These are phyloP conservation scores for Bothrops jararaca DNA, from an alignment of 2,113 vertebrate genomes.

Conservation along the genomic window DNA sequence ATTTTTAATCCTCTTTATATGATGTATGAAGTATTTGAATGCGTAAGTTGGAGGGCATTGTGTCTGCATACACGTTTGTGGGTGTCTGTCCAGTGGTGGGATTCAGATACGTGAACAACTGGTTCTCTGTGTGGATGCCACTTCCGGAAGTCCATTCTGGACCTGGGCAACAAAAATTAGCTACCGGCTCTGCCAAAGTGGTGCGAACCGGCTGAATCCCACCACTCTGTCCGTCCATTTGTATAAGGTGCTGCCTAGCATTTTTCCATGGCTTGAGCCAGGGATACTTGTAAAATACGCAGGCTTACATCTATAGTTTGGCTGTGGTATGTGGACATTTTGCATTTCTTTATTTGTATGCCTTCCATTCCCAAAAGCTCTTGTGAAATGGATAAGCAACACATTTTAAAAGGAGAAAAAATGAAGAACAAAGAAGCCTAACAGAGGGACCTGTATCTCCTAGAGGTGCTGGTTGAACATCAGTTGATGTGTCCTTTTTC, in stretches of 20 bases:
- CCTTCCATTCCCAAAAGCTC: not conserved
- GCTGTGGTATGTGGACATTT: not conserved
- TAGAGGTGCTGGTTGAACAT: not conserved
- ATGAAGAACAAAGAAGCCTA: not conserved
- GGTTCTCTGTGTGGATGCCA: too few species aligned
- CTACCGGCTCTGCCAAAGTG: too few species aligned
- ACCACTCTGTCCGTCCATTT: not conserved
- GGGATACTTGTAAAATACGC: not conserved
- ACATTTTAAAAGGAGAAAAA: not conserved
- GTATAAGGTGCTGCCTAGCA: not conserved
- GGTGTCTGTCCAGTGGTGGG: too few species aligned
- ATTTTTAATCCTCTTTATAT: not conserved
- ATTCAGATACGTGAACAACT: too few species aligned
- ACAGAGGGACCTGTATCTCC: not conserved
- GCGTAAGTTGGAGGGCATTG: not conserved
- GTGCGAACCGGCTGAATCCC: too few species aligned
- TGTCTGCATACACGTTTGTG: not conserved
- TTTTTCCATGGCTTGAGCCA: not conserved
- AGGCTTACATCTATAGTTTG: not conserved
- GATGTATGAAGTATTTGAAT: not conserved
- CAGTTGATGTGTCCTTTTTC: not conserved
- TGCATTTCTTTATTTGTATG: not conserved
- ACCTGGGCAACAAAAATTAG: too few species aligned
- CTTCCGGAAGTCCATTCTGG: too few species aligned
- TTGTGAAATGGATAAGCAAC: not conserved